Evolutionary conservation across 2,888 invertebrate genomes (phyloP), one percentile per base, ranked within the genome.

Genomic region (Drosophila crucigera): DNA sequence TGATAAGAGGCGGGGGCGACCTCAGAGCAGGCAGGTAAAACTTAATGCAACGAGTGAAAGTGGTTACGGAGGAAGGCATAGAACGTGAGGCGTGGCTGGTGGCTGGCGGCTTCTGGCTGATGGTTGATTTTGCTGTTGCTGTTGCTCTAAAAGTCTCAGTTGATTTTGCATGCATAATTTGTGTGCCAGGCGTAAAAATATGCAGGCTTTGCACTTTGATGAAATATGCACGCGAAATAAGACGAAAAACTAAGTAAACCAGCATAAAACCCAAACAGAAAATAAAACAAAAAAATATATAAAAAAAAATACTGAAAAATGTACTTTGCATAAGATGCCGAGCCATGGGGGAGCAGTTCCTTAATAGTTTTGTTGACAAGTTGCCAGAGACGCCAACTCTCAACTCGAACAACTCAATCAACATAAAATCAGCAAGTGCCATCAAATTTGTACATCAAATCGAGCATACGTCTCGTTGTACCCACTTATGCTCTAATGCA

Each of bases 111-210:
- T 43, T 28, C 39, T 68, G 67, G 53, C 61, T 58, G 55, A 39
- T 61, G 55, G 53, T 63, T 61, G 52, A 39, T 61, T 52, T 43
- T 37, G 49, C 31, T 50, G 55, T 43, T 37, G 52, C 31, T 50
- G 61, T 19, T 39, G 39, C 53, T n/a, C 62, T 28, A 52, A 77
- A 78, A 72, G 68, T 68, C 80, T 68, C 63, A 54, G 73, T 69
- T 76, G 89, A 85, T 82, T 90, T 84, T 81, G 84, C 84, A 88
- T 90, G 83, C 90, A 88, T 89, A 89, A 88, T 88, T 89, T 77
- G 63, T 31, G 61, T 19, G 76, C 37, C 65, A 65, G 75, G 78
- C 81, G 85, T 73, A 73, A 84, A 89, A 81, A 90, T 86, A 88
- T 89, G 85, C 90, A 88, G 71, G 75, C 66, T 84, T 67, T 61